A percentile compares a stretch with the other conserved stretches of the same genome.
Conservation (phyloP, 2,113 vertebrate genomes). For the Apaloderma vittatum region DNA sequence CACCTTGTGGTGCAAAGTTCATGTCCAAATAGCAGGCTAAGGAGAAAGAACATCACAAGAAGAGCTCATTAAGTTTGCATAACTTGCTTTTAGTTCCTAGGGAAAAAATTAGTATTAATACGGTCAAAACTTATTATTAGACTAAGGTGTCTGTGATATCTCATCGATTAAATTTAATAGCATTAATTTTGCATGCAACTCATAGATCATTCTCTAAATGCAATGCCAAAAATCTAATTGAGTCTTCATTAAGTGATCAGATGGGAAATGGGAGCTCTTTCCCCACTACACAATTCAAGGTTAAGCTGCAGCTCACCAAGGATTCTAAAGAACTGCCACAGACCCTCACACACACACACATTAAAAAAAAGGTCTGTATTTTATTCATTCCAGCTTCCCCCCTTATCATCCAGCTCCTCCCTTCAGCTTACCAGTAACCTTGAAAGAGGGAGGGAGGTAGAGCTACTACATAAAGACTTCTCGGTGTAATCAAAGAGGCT, state of each 20-base stretch:
- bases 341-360: neutral
- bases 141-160: neutral
- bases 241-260: conserved; percentile 48
- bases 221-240: conserved; percentile 45
- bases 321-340: neutral
- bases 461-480: neutral
- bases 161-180: conserved; percentile 40
- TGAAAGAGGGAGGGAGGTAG: neutral
- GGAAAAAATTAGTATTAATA: neutral
- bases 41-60: neutral
- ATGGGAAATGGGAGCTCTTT: conserved; percentile 19
- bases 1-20: neutral
- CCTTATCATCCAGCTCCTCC: neutral
- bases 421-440: neutral
- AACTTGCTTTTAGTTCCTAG: neutral
- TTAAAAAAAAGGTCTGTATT: neutral
- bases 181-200: conserved; percentile 53
- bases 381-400: neutral
- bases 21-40: neutral
- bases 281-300: neutral
- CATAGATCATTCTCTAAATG: conserved; percentile 41
- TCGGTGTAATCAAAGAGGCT: neutral
- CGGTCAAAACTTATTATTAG: neutral
- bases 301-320: conserved; percentile 9
- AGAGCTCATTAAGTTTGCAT: neutral